Base-by-base conservation (phyloP, 37 sponge, comb jelly and placozoan genomes). In the Spongilla lacustris region DNA sequence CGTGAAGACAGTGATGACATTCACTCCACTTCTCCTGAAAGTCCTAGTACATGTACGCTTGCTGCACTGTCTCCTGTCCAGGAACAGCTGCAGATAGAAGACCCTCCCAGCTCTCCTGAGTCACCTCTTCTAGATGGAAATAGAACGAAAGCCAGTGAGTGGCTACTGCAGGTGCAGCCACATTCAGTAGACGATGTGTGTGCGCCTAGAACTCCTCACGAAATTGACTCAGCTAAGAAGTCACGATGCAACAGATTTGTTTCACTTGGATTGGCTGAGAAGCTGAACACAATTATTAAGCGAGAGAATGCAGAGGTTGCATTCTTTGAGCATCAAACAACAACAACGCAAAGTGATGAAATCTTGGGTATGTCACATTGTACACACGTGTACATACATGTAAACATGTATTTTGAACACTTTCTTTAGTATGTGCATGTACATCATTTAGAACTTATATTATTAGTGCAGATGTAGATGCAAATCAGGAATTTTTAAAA, bases 291-390 rank as follows among this genome's bases (percentile, higher is more conserved):
- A 58, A 41, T 89, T 4, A 38, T 83, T 67, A 79, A 84, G 80
- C 33, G 84, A 66, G 89, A 83, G 74, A 79, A 36, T 6, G 50
- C 78, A 2, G 89, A 89, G 78, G 50, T 89, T 27, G 30, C 84
- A 8, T 89, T 83, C 49, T 89, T 79, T 79, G 89, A 89, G 58
- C 89, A 89, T 75, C 66, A 29, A 73, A 74, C 38, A 9, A 89
- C 49, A 67, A 48, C 13, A 2, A 2, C 49, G 33, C 66, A 71
- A n/a, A 80, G 79, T 11, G 35, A 41, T 22, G 78, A 83, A 12
- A 68, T 0, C 13, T 34, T 58, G 48, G 83, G 84, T 88, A 71
- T 3, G 48, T 66, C 49, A 28, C 10, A 14, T 36, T 76, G 12
- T 0, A 34, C 2, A 10, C 19, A 1, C 11, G 58, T 0, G 58